Conservation (phyloP, 2,113 vertebrate species). For the Mus spicilegus region DNA sequence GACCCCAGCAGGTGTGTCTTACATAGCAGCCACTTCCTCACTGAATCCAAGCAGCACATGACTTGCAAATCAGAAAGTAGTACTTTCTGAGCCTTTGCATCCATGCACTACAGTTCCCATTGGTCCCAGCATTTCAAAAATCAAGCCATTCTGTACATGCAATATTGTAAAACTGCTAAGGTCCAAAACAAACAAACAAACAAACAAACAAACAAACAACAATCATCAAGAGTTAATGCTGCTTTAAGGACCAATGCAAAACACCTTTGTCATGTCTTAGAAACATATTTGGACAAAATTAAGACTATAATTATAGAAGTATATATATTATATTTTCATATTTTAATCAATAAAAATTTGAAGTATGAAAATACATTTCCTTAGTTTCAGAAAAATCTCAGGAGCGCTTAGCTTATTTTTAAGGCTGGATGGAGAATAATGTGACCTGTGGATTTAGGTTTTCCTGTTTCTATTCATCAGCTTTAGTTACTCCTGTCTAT, state of each 20-base stretch:
- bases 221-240: not conserved
- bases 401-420: slow-evolving; percentile 15
- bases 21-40: not conserved
- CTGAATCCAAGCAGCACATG: not conserved
- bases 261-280: not conserved
- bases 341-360: slow-evolving; percentile 45
- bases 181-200: not conserved
- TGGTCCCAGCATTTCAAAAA: not conserved
- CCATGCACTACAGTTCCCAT: not conserved
- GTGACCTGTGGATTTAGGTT: not conserved
- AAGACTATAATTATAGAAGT: not conserved
- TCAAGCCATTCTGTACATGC: not conserved
- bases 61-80: not conserved
- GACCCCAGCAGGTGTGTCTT: not conserved
- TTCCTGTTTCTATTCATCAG: slow-evolving; percentile 41
- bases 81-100: not conserved
- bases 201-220: not conserved
- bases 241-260: slow-evolving; percentile 4
- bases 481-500: slow-evolving; percentile 40
- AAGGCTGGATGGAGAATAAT: slow-evolving; percentile 2
- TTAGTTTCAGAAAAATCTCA: not conserved
- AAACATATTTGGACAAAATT: not conserved
- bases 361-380: slow-evolving; percentile 30
- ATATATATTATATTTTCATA: not conserved
- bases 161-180: not conserved